These are phyloP conservation scores for Melanocharis versteri DNA, from an alignment of 2,113 vertebrate genomes.

Conservation along the genomic window DNA sequence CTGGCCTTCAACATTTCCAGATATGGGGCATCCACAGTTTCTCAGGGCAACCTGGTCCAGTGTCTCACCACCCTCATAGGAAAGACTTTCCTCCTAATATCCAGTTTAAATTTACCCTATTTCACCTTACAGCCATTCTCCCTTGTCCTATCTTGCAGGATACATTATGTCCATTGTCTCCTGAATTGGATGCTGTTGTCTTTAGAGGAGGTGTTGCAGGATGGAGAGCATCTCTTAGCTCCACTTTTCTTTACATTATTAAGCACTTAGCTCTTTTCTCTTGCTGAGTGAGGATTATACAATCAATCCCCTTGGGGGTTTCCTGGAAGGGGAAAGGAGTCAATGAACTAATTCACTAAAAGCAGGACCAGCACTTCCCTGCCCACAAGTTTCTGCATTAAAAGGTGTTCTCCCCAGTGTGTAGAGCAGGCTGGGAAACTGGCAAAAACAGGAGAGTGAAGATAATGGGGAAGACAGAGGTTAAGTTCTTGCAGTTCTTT, in stretches of 20 bases:
- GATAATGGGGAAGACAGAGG: background rate
- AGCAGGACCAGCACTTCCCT: conserved; percentile 15
- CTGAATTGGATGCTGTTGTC: background rate
- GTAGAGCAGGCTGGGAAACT: background rate
- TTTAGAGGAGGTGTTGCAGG: background rate
- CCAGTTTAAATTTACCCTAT: background rate
- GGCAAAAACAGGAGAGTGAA: background rate
- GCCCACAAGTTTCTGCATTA: background rate
- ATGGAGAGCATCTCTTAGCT: background rate
- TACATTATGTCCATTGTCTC: background rate
- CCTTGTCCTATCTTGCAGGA: background rate
- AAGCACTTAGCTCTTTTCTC: conserved; percentile 8
- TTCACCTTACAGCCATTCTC: background rate
- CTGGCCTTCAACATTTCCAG: background rate
- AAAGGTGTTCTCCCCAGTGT: background rate
- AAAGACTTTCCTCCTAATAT: background rate
- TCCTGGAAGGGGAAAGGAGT: conserved; percentile 28
- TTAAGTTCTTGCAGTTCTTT: background rate
- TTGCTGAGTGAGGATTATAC: conserved; percentile 11
- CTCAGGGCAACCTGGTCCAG: background rate
- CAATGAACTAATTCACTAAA: conserved; percentile 47
- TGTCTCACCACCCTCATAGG: background rate
- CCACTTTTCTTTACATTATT: background rate
- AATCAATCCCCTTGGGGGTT: background rate
- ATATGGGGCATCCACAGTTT: background rate